A percentile compares a stretch with the other conserved stretches of the same genome.
Evolutionary conservation across 2,113 vertebrate species (phyloP).

Genomic region (Machaerirhynchus nigripectus): DNA sequence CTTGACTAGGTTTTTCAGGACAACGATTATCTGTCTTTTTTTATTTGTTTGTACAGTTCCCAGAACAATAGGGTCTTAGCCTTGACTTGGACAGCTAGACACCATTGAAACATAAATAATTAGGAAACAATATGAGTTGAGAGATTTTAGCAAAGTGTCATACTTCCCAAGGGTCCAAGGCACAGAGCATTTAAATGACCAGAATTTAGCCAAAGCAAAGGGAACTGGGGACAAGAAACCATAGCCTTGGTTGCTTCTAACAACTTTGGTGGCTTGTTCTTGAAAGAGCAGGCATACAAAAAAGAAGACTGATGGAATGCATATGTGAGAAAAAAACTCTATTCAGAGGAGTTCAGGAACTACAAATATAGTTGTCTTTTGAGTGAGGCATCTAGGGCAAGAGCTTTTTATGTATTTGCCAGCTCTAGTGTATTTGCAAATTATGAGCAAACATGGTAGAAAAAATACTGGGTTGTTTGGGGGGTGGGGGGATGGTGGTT

Average conservation of each 20-base stretch:
- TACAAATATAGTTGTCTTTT: background rate
- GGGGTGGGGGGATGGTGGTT: fast-evolving
- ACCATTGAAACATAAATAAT: constrained; percentile 65
- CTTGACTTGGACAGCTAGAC: constrained; percentile 48
- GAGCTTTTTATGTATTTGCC: background rate
- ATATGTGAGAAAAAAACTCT: background rate
- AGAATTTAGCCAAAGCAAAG: constrained; percentile 20
- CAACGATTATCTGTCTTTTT: background rate
- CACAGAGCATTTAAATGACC: constrained; percentile 11
- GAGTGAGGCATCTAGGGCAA: background rate
- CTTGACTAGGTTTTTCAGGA: constrained; percentile 26
- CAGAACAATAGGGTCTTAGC: constrained; percentile 43
- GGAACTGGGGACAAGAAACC: constrained; percentile 49
- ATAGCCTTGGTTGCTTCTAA: background rate
- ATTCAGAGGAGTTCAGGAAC: background rate
- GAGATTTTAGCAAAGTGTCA: constrained; percentile 29
- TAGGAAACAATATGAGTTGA: constrained; percentile 53
- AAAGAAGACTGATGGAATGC: constrained; percentile 25
- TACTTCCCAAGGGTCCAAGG: constrained; percentile 33
- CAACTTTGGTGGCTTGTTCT: constrained; percentile 52
- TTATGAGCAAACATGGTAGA: background rate
- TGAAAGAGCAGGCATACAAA: constrained; percentile 27
- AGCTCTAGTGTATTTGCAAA: background rate
- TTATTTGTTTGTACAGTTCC: constrained; percentile 27
- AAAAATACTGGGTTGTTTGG: background rate